phyloP scores from a whole-genome alignment of 2,888 invertebrate species.

The Lutraria lutraria region DNA sequence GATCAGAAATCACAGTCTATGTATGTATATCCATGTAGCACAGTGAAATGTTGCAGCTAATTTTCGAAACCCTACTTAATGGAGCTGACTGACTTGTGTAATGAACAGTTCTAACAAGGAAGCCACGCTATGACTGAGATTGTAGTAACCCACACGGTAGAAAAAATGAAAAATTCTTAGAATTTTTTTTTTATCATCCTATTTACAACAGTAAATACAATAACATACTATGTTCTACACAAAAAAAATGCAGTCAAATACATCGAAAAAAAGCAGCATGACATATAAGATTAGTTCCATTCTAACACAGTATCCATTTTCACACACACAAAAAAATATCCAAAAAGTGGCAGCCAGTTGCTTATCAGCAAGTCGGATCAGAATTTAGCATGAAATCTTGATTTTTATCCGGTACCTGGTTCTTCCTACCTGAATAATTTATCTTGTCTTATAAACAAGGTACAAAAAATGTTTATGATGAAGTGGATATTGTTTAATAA shows the following conservation, averaged over 20 bases:
- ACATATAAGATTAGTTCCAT: slow-evolving; percentile 1
- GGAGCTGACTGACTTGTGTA: neutral
- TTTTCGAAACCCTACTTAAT: neutral
- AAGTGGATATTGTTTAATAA: slow-evolving; percentile 3
- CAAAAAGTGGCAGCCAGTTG: slow-evolving; percentile 23
- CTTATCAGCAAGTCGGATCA: slow-evolving; percentile 39
- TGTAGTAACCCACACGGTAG: neutral
- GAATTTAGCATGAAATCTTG: slow-evolving; percentile 17
- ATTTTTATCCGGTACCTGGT: slow-evolving; percentile 24
- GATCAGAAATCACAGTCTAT: neutral
- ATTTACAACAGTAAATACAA: neutral
- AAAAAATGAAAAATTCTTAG: neutral
- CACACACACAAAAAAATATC: neutral
- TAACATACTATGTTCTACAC: neutral
- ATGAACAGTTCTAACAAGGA: neutral
- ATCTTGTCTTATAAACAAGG: slow-evolving; percentile 37
- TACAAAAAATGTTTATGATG: slow-evolving; percentile 20
- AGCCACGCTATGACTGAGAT: neutral
- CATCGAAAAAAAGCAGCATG: neutral
- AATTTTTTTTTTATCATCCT: neutral
- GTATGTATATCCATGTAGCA: neutral
- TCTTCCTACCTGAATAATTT: slow-evolving; percentile 31
- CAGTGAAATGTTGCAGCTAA: neutral
- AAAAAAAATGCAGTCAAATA: slow-evolving; percentile 1
- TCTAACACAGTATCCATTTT: slow-evolving; percentile 23